Percentiles rank a stretch among this genome's conserved stretches.
Conservation (phyloP, 2,888 invertebrate species). For the Prosapia bicincta region DNA sequence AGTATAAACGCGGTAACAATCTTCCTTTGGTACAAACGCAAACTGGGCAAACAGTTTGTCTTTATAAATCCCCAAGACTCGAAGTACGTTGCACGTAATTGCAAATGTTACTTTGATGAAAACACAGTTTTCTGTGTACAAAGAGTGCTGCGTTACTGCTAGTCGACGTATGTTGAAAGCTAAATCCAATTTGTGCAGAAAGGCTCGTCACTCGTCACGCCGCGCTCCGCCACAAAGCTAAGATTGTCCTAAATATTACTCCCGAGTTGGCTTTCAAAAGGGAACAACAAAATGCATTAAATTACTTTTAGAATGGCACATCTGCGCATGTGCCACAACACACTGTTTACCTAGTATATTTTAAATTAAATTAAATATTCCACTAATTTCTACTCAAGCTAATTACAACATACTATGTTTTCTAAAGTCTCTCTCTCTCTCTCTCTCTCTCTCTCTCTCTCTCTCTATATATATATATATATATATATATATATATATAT, state of each 20-base stretch:
- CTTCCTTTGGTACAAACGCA: too few relatives aligned
- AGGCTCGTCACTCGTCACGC: not conserved
- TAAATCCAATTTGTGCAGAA: not conserved
- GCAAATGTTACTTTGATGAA: not conserved
- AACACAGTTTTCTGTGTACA: not conserved
- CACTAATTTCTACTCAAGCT: too few relatives aligned
- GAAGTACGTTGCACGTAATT: not conserved
- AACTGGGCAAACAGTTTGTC: not conserved
- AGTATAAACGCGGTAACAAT: too few relatives aligned
- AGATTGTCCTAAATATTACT: not conserved
- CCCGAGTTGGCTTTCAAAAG: not conserved
- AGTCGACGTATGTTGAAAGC: not conserved
- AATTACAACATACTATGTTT: too few relatives aligned
- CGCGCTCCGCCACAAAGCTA: not conserved
- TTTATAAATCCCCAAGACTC: not conserved
- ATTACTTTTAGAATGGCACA: not conserved
- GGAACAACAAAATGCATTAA: not conserved
- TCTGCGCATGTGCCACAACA: not conserved
- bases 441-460: too few relatives aligned
- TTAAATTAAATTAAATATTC: too few relatives aligned
- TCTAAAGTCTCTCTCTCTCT: too few relatives aligned
- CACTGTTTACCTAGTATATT: too few relatives aligned
- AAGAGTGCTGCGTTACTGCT: not conserved
- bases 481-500: too few relatives aligned
- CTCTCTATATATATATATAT: too few relatives aligned